Evolutionary conservation across 2,888 invertebrate genomes (phyloP), one percentile per base, ranked within the genome.

Genomic region (Caenorhabditis sp.): DNA sequence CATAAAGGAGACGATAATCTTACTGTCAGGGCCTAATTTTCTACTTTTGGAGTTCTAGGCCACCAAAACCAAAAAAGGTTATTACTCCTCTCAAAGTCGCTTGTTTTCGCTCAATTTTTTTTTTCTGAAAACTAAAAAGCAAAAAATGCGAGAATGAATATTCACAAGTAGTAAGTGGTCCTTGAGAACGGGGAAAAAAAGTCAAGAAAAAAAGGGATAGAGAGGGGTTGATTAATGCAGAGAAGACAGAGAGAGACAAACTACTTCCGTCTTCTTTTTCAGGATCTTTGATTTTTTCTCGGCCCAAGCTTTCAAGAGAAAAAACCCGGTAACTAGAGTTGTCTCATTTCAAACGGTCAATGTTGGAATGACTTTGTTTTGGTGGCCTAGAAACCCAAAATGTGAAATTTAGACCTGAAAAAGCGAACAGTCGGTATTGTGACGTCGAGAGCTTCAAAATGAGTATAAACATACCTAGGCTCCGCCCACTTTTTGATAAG

Each of bases 171-270:
- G 38, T n/a, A n/a, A 35, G 10, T 19, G 31, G 12, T 22, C 41
- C 59, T 31, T 31, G 59, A 63, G 63, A 44, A 28, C 44, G 26
- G 44, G 63, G 14, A 47, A 19, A n/a, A 47, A 47, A 47, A 6
- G 47, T 19, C 8, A 2, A 47, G 47, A 14, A 44, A n/a, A 63
- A 63, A 61, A 41, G n/a, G 56, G 31, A 58, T 16, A 58, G 56
- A 59, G 38, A 59, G 19, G 38, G 22, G 38, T 16, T 63, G 61
- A 63, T 63, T 63, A 63, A 63, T 63, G 61, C 61, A 63, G 51
- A 22, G 22, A 16, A 22, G 14, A 22, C n/a, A n/a, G n/a, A n/a
- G n/a, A n/a, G n/a, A n/a, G 41, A 12, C 38, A 54, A 54, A 54
- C 44, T 16, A 63, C 63, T 63, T 63, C 63, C 63, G 24, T 24